phyloP scores from a whole-genome alignment of 2,113 vertebrate species.

The Cheirogaleus medius region DNA sequence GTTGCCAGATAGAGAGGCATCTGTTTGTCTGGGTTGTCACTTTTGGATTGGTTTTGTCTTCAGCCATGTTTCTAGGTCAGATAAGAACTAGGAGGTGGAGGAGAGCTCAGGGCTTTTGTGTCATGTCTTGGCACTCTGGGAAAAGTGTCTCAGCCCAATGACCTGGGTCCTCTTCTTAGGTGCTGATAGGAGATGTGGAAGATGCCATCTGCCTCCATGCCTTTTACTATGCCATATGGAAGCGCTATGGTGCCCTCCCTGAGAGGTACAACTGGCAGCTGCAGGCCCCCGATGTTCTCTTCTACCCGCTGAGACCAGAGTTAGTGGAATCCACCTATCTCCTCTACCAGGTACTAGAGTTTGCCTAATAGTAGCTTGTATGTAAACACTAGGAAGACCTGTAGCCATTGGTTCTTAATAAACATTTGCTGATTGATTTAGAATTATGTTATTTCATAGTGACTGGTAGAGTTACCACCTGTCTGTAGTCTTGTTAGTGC shows the following conservation, averaged over 20 bases:
- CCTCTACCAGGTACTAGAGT: constrained; percentile 92
- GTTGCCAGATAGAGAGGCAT: background rate
- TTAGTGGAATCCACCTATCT: constrained; percentile 97
- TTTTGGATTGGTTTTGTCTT: background rate
- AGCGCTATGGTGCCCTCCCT: constrained; percentile 95
- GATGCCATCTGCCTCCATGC: constrained; percentile 99
- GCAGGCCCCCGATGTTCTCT: constrained; percentile 96
- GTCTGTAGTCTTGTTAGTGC: background rate
- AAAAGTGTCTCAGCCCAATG: background rate
- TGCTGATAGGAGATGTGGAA: constrained; percentile 96
- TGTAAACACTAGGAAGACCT: background rate
- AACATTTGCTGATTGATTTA: background rate
- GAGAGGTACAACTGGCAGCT: constrained; percentile 99
- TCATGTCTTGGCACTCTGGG: background rate
- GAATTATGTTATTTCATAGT: background rate
- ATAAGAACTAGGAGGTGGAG: background rate
- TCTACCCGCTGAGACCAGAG: constrained; percentile 96
- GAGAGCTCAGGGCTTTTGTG: background rate
- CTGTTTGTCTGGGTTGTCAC: background rate
- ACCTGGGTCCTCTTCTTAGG: constrained; percentile 81
- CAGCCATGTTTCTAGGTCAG: background rate
- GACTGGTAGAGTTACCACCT: background rate
- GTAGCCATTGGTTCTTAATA: background rate
- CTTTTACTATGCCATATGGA: constrained; percentile 99
- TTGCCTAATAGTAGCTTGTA: background rate